Evolutionary conservation across 2,113 vertebrate genomes (phyloP).

Genomic region (Pontoporia blainvillei): DNA sequence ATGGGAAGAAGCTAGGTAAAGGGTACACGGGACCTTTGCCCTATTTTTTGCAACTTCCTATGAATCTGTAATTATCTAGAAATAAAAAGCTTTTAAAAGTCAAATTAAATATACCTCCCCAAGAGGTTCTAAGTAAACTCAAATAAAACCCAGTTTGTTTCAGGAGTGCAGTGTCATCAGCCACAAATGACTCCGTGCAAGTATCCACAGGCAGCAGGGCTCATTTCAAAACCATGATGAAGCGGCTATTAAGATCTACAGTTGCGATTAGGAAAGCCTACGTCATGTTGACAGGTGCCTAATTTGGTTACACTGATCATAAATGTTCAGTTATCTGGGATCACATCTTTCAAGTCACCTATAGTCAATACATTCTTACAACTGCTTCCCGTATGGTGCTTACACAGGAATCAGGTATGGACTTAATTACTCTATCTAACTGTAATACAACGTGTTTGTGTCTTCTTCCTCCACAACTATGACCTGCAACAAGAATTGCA

Average conservation of each 20-base stretch:
- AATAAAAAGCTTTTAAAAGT: slow-evolving; percentile 3
- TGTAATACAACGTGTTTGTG: not conserved
- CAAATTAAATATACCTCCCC: not conserved
- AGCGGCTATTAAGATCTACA: slow-evolving; percentile 30
- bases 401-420: not conserved
- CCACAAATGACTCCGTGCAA: not conserved
- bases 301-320: not conserved
- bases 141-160: not conserved
- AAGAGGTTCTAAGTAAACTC: not conserved
- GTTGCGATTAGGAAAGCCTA: slow-evolving; percentile 2
- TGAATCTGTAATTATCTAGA: not conserved
- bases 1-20: not conserved
- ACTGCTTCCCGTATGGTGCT: not conserved
- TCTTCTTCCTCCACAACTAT: slow-evolving; percentile 13
- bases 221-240: slow-evolving; percentile 40
- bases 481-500: not conserved
- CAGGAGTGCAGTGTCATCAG: not conserved
- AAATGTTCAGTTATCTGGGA: slow-evolving; percentile 34
- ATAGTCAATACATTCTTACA: slow-evolving; percentile 19
- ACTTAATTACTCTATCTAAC: slow-evolving; percentile 6
- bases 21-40: not conserved
- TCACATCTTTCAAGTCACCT: slow-evolving; percentile 11
- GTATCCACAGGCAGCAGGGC: not conserved
- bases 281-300: slow-evolving; percentile 23
- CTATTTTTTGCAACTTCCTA: not conserved